phyloP scores from a whole-genome alignment of 1,140 invertebrate genomes.

The Neodiprion fabricii region DNA sequence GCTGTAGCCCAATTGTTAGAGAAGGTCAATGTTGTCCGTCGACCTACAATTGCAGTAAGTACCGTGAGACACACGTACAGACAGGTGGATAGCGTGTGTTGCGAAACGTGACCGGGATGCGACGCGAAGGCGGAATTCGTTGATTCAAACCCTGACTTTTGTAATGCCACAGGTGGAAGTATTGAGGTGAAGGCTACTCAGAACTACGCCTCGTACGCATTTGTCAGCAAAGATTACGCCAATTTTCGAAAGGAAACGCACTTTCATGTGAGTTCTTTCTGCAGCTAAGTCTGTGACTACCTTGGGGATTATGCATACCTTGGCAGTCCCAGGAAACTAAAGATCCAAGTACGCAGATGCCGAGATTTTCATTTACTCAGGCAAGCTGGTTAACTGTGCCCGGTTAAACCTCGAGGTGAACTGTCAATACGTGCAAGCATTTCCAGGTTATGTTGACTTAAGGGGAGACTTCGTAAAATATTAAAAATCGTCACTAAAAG shows the following conservation, averaged over 20 bases:
- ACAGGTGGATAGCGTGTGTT: neutral
- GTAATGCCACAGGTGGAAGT: constrained; percentile 55
- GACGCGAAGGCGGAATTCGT: too few relatives aligned
- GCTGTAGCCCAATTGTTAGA: constrained; percentile 77
- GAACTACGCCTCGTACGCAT: constrained; percentile 64
- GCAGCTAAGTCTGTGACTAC: too few relatives aligned
- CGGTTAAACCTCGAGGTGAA: too few relatives aligned
- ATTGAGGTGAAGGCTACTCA: constrained; percentile 63
- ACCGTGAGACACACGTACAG: constrained; percentile 18
- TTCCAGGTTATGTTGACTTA: too few relatives aligned
- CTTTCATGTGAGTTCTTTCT: constrained; percentile 45
- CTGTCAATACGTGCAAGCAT: too few relatives aligned
- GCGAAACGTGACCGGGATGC: neutral
- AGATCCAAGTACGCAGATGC: too few relatives aligned
- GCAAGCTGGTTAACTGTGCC: too few relatives aligned
- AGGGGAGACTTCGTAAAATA: too few relatives aligned
- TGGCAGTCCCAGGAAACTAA: too few relatives aligned
- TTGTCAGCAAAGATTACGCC: constrained; percentile 64
- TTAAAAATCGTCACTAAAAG: too few relatives aligned
- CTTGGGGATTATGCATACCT: too few relatives aligned
- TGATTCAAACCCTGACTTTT: neutral
- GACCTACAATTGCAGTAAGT: constrained; percentile 81
- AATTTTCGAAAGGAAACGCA: constrained; percentile 63
- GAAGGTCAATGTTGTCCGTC: constrained; percentile 83
- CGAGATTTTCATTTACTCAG: too few relatives aligned